These are phyloP conservation scores for Hyposmocoma kahamanoa DNA, from an alignment of 1,140 invertebrate genomes.

Conservation along the genomic window DNA sequence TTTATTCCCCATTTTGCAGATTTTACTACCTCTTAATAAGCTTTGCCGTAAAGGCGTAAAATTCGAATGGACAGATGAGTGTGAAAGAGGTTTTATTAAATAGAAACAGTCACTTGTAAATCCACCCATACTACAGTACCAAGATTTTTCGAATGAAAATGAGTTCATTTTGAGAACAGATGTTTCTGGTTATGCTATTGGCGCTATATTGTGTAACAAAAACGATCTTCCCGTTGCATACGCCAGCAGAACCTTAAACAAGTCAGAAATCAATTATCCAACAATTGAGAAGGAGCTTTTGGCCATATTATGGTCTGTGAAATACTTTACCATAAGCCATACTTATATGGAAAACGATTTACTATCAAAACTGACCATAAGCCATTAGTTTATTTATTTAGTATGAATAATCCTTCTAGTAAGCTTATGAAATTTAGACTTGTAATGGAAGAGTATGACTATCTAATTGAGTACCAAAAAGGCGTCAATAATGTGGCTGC, in stretches of 20 bases:
- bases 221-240: neutral
- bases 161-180: neutral
- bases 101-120: neutral
- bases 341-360: neutral
- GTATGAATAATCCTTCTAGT: neutral
- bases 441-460: neutral
- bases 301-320: neutral
- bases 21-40: neutral
- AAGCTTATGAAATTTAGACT: neutral
- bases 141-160: neutral
- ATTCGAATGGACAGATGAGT: neutral
- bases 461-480: neutral
- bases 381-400: slow-evolving; percentile 3
- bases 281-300: neutral
- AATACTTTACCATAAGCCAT: neutral
- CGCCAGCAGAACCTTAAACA: neutral
- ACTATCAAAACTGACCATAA: neutral
- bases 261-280: neutral
- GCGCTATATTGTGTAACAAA: slow-evolving; percentile 5
- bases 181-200: neutral
- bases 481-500: neutral
- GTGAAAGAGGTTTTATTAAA: neutral
- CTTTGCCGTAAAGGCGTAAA: neutral
- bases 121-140: neutral
- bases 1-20: neutral